A percentile compares a stretch with the other conserved stretches of the same genome.
Evolutionary conservation across 30 jellyfish, hydroid and myxozoan genomes (phyloP).

Genomic region (Aurelia sp.): DNA sequence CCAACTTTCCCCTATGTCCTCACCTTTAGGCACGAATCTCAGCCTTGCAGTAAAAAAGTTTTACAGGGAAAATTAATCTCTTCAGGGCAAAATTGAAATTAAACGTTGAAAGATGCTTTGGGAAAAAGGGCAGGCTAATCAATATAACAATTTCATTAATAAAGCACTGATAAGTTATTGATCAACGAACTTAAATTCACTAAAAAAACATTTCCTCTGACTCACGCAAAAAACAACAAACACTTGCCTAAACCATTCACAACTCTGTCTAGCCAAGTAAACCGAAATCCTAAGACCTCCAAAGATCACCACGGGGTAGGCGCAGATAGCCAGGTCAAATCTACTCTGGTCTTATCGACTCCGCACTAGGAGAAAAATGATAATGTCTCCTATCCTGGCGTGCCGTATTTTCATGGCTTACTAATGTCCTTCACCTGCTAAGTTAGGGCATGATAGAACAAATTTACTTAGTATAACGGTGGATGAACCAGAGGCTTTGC

Average conservation of each 20-base stretch:
- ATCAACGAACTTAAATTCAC: no score
- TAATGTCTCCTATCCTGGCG: slow-evolving; percentile 42
- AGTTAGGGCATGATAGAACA: slow-evolving; percentile 24
- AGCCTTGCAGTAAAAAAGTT: no score
- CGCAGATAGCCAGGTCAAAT: slow-evolving; percentile 37
- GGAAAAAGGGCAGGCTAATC: no score
- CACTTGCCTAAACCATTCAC: neutral
- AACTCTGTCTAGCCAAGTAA: neutral
- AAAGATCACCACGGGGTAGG: slow-evolving; percentile 28
- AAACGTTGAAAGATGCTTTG: no score
- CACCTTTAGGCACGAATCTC: no score
- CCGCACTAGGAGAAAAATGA: slow-evolving; percentile 19
- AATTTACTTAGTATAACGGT: slow-evolving; percentile 4
- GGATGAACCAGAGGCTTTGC: no score
- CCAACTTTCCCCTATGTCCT: no score
- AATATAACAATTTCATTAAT: no score
- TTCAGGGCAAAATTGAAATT: no score
- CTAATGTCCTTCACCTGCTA: slow-evolving; percentile 37
- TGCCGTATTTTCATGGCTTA: slow-evolving; percentile 26
- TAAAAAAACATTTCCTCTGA: no score
- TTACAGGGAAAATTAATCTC: no score
- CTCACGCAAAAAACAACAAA: neutral
- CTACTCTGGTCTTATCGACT: slow-evolving; percentile 9
- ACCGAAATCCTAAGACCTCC: neutral
- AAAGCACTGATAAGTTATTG: no score